Evolutionary conservation across 2,888 invertebrate species (phyloP).

Genomic region (Pasiphila rectangulata): DNA sequence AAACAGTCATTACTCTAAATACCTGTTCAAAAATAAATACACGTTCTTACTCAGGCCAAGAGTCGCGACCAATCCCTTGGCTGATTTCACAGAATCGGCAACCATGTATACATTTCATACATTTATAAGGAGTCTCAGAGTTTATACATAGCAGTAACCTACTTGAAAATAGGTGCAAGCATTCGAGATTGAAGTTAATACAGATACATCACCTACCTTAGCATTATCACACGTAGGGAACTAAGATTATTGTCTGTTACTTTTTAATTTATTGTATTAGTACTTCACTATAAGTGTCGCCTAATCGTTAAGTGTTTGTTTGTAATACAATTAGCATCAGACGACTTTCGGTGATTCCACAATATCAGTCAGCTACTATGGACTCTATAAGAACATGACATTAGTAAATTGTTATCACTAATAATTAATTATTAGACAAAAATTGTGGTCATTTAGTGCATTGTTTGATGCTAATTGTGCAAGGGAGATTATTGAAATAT

Average conservation of each 20-base stretch:
- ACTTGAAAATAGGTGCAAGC: conserved; percentile 32
- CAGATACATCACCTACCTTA: conserved; percentile 37
- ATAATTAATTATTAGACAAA: no score
- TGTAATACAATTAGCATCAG: conserved; percentile 42
- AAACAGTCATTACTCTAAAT: no score
- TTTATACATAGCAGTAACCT: conserved; percentile 11
- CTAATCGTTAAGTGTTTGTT: conserved; percentile 59
- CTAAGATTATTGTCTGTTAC: conserved; percentile 44
- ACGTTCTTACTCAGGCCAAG: no score
- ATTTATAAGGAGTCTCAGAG: background rate
- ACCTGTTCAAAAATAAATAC: no score
- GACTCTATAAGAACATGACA: no score
- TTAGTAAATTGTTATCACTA: no score
- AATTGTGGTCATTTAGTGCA: no score
- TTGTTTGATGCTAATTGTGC: conserved; percentile 28
- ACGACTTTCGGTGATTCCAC: no score
- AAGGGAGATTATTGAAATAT: conserved; percentile 68
- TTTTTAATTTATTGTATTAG: conserved; percentile 36
- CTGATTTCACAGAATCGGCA: no score
- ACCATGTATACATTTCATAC: background rate
- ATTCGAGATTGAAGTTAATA: conserved; percentile 39
- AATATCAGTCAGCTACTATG: no score
- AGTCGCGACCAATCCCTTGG: no score
- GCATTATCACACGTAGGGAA: conserved; percentile 44
- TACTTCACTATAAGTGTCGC: conserved; percentile 63